Conservation (phyloP, 2,888 invertebrate species). For the Andrena bicolor region DNA sequence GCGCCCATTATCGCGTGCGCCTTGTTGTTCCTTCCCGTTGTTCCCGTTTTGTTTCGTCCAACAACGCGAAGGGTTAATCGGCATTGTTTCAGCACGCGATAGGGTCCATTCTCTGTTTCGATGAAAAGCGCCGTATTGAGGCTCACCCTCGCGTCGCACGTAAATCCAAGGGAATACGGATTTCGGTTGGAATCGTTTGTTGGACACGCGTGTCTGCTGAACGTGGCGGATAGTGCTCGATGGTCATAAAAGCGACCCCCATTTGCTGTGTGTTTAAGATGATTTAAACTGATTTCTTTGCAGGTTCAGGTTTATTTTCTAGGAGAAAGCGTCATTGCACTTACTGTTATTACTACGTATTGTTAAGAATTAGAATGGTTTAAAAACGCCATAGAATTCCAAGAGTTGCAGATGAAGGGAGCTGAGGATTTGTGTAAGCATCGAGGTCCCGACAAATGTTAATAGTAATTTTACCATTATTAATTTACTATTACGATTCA, state of each 20-base stretch:
- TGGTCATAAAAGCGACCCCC: neutral
- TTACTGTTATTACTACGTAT: too few species aligned
- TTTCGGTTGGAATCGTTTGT: conserved; percentile 25
- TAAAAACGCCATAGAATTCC: too few species aligned
- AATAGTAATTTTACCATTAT: too few species aligned
- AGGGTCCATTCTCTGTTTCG: conserved; percentile 62
- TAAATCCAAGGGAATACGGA: neutral
- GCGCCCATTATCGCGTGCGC: conserved; percentile 69
- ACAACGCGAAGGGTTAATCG: conserved; percentile 68
- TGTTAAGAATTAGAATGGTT: too few species aligned
- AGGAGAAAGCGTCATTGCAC: too few species aligned
- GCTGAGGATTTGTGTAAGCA: too few species aligned
- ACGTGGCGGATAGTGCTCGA: neutral
- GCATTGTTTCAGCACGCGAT: conserved; percentile 64
- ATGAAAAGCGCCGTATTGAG: conserved; percentile 45
- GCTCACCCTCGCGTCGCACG: conserved; percentile 34
- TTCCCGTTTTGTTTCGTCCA: conserved; percentile 71
- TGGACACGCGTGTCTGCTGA: neutral
- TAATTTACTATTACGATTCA: too few species aligned
- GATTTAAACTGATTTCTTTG: too few species aligned
- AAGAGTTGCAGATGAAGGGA: too few species aligned
- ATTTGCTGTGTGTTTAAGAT: too few species aligned
- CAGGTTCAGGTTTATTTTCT: too few species aligned
- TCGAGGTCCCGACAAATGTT: too few species aligned
- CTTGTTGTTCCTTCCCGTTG: conserved; percentile 64